Base-by-base conservation (phyloP, 2,113 vertebrate genomes). In the Alces alces region DNA sequence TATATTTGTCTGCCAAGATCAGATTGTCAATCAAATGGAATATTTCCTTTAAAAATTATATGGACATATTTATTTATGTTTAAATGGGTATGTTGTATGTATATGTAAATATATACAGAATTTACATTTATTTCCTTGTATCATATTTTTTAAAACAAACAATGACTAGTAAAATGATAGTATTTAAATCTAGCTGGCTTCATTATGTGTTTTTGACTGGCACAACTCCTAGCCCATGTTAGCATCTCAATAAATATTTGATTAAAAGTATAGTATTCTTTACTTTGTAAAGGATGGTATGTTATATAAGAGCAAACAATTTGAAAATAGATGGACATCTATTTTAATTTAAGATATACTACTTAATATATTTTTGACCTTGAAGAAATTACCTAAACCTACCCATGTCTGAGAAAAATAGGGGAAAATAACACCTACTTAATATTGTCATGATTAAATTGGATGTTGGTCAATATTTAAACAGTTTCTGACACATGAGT, bases 1-100 rank as follows among this genome's bases (percentile, higher is more conserved):
- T 92, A 76, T 87, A 95, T 96, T 84, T 33, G 10, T 61, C n/a
- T 96, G 61, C 57, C n/a, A 64, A 6, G 64, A 80, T 79, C 78
- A 93, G 33, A 64, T 43, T 96, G 21, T 89, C 87, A 96, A n/a
- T 78, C 76, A 93, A 94, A 86, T 95, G 52, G 39, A 84, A 86
- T 84, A n/a, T 87, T 94, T 94, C 55, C 50, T 36, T 97, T 92
- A 87, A 91, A 36, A 45, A 13, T 15, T 54, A 21, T 30, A 23
- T 92, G 15, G 70, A 61, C 6, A 70, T 17, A 36, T 95, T 33
- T 95, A 15, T 47, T 15, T 60, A 47, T 78, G 15, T 57, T 9
- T 21, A 89, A 52, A 55, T 93, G 9, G 12, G 43, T 57, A 9
- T 84, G 14, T 91, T 12, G 66, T 70, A 39, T 76, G 2, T 27